Conservation (phyloP, 2,797 vertebrate genomes). For the Fundulus diaphanus region DNA sequence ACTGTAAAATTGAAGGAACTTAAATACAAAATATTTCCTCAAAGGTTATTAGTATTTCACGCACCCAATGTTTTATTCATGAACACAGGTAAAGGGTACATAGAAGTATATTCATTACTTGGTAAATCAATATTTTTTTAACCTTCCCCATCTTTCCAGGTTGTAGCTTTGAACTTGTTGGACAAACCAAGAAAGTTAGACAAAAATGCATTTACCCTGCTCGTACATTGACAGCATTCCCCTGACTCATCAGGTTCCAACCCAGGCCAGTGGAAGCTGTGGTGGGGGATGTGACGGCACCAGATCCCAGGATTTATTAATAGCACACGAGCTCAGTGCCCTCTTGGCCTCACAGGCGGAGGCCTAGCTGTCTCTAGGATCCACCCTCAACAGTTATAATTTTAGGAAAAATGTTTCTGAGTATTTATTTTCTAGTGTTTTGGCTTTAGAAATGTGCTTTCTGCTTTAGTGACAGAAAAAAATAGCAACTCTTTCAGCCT, state of each 20-base stretch:
- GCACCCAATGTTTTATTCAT: not conserved
- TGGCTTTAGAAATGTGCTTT: not conserved
- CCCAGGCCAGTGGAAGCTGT: conserved; percentile 35
- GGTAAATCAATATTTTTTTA: not conserved
- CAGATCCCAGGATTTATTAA: conserved; percentile 74
- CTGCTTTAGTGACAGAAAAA: not conserved
- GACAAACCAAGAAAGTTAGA: conserved; percentile 4
- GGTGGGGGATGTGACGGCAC: conserved; percentile 39
- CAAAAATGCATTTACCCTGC: conserved; percentile 4
- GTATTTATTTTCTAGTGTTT: conserved; percentile 25
- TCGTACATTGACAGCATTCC: conserved; percentile 37
- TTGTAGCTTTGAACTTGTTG: not conserved
- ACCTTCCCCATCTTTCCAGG: not conserved
- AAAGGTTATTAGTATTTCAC: not conserved
- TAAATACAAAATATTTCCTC: not conserved
- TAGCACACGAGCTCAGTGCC: conserved; percentile 55
- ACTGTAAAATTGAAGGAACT: not conserved
- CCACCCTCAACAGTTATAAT: conserved; percentile 65
- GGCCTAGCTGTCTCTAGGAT: conserved; percentile 57
- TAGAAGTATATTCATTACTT: not conserved
- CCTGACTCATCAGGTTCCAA: conserved; percentile 75
- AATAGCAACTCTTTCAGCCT: not conserved
- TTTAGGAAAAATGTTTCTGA: conserved; percentile 46
- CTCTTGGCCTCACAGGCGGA: conserved; percentile 66
- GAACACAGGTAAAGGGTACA: not conserved